Evolutionary conservation across 1,140 invertebrate genomes (phyloP).

Genomic region (Megathymus violae): DNA sequence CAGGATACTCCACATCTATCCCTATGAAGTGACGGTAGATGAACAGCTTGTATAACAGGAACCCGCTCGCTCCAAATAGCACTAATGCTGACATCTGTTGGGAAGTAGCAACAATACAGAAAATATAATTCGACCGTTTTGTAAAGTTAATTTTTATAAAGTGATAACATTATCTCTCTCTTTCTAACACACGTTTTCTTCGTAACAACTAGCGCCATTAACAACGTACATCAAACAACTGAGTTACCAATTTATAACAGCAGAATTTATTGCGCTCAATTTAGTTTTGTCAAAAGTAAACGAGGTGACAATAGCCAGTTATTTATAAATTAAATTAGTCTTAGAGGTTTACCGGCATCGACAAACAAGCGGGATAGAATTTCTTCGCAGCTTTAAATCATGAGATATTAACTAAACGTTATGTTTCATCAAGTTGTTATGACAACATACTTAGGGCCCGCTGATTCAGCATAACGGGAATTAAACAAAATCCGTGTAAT

Average conservation of each 20-base stretch:
- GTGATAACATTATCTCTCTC: conserved; percentile 15
- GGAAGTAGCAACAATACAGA: conserved; percentile 43
- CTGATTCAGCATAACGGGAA: conserved; percentile 57
- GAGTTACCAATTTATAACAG: conserved; percentile 11
- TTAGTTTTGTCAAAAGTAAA: conserved; percentile 40
- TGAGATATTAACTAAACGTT: conserved; percentile 10
- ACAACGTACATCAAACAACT: conserved; percentile 25
- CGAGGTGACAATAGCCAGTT: conserved; percentile 37
- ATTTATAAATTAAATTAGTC: conserved; percentile 28
- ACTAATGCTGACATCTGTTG: conserved; percentile 83
- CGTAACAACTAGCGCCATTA: conserved; percentile 50
- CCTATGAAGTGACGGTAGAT: conserved; percentile 80
- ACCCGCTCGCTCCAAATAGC: conserved; percentile 75
- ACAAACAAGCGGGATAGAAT: conserved; percentile 9
- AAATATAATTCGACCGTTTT: conserved; percentile 48
- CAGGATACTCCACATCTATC: conserved; percentile 76
- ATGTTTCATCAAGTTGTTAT: conserved; percentile 62
- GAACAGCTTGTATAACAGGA: conserved; percentile 82
- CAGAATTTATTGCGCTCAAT: conserved; percentile 38
- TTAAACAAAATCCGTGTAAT: conserved; percentile 47
- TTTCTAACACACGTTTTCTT: background rate
- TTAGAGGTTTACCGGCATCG: background rate
- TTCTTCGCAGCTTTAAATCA: conserved; percentile 3
- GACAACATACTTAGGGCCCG: conserved; percentile 59
- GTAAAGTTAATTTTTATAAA: conserved; percentile 14